phyloP scores from a whole-genome alignment of 2,797 vertebrate species.

The Cynopterus sphinx region DNA sequence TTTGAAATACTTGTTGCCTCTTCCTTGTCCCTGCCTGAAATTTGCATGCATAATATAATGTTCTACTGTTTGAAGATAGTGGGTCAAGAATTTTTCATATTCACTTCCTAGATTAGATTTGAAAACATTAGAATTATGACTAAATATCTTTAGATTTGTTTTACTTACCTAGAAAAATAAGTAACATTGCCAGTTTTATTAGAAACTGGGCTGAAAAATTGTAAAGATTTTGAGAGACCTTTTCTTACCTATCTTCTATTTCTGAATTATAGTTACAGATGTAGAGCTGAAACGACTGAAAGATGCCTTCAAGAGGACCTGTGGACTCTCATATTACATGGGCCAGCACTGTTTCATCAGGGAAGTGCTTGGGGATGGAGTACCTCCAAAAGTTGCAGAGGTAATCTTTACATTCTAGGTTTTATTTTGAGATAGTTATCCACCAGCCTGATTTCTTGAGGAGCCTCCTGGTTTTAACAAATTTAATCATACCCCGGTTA shows the following conservation, averaged over 20 bases:
- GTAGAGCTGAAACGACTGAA: constrained; percentile 97
- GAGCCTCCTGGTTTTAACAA: neutral
- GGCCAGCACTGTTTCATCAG: constrained; percentile 98
- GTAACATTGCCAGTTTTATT: neutral
- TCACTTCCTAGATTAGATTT: constrained; percentile 42
- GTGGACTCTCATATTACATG: constrained; percentile 97
- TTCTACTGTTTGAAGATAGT: constrained; percentile 19
- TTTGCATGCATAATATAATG: constrained; percentile 41
- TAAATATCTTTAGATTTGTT: constrained; percentile 13
- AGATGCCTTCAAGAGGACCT: constrained; percentile 99
- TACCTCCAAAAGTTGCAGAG: constrained; percentile 98
- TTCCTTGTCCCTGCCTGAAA: neutral
- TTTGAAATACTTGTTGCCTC: constrained; percentile 31
- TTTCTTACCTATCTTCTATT: constrained; percentile 62
- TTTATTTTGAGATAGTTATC: constrained; percentile 12
- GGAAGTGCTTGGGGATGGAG: constrained; percentile 98
- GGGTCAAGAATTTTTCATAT: neutral
- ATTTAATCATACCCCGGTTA: neutral
- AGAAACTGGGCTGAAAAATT: neutral
- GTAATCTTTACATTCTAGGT: constrained; percentile 84
- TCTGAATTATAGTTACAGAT: constrained; percentile 92
- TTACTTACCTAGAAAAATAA: constrained; percentile 37
- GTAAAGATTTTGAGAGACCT: neutral
- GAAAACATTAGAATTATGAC: constrained; percentile 37
- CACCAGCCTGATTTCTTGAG: neutral